A percentile compares a stretch with the other conserved stretches of the same genome.
Evolutionary conservation across 2,888 invertebrate species (phyloP).

Genomic region (Zonitis immaculata): DNA sequence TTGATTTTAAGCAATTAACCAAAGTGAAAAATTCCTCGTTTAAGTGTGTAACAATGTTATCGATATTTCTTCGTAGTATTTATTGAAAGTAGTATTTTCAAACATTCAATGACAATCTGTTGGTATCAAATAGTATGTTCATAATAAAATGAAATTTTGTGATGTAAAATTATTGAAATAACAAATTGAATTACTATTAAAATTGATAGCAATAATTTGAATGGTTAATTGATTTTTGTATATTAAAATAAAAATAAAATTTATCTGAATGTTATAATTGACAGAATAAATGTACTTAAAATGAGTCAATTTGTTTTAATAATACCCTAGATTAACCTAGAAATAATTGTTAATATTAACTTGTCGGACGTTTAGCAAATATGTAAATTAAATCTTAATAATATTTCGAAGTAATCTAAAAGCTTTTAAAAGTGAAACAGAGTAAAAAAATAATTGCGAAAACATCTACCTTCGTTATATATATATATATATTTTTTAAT

Average conservation of each 20-base stretch:
- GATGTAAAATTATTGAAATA: constrained; percentile 13
- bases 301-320: not conserved
- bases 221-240: constrained; percentile 13
- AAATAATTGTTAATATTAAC: not conserved
- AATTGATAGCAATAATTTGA: constrained; percentile 17
- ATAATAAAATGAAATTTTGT: constrained; percentile 9
- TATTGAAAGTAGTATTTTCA: not conserved
- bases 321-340: not conserved
- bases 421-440: constrained; percentile 22
- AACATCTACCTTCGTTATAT: constrained; percentile 8
- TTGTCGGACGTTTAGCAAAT: not conserved
- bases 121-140: not conserved
- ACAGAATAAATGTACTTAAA: constrained; percentile 15
- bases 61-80: not conserved
- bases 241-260: constrained; percentile 4
- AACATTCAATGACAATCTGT: not conserved
- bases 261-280: constrained; percentile 7
- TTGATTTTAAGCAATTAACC: constrained; percentile 9
- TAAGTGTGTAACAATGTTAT: not conserved
- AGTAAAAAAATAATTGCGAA: constrained; percentile 6
- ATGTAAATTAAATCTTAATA: constrained; percentile 16
- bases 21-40: constrained; percentile 14
- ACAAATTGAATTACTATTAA: constrained; percentile 5
- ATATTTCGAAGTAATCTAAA: constrained; percentile 25
- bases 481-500: too few species aligned